Percentiles rank a stretch among this genome's conserved stretches.
Evolutionary conservation across 2,113 vertebrate species (phyloP).

Genomic region (Probosciger aterrimus): DNA sequence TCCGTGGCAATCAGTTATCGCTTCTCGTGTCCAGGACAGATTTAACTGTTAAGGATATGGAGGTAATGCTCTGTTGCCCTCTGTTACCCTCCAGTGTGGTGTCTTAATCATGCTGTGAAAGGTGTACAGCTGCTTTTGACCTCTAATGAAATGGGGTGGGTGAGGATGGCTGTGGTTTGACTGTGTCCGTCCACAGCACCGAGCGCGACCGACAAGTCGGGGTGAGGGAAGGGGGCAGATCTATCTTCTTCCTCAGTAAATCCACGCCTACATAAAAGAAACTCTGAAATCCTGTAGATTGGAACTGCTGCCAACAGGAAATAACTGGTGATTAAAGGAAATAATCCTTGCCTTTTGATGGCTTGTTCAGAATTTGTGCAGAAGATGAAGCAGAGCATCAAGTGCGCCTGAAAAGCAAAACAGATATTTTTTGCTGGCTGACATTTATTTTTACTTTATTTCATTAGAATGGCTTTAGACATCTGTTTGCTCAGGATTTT

Average conservation of each 20-base stretch:
- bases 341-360: conserved; percentile 5
- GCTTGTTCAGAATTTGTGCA: conserved; percentile 1
- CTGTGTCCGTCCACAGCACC: accelerated
- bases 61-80: neutral
- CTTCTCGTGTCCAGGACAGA: neutral
- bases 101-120: neutral
- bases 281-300: neutral
- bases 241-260: neutral
- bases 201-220: accelerated
- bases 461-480: conserved; percentile 23
- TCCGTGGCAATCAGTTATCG: neutral
- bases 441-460: conserved; percentile 45
- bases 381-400: neutral
- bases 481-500: conserved; percentile 19
- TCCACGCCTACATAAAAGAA: neutral
- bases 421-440: conserved; percentile 27
- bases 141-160: accelerated
- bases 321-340: neutral
- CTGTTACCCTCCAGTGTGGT: neutral
- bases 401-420: neutral
- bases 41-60: neutral
- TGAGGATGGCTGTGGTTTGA: neutral
- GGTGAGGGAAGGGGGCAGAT: neutral
- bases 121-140: neutral
- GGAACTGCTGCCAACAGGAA: neutral